Evolutionary conservation across 1,140 invertebrate species (phyloP).

Genomic region (Melanaphis sacchari): DNA sequence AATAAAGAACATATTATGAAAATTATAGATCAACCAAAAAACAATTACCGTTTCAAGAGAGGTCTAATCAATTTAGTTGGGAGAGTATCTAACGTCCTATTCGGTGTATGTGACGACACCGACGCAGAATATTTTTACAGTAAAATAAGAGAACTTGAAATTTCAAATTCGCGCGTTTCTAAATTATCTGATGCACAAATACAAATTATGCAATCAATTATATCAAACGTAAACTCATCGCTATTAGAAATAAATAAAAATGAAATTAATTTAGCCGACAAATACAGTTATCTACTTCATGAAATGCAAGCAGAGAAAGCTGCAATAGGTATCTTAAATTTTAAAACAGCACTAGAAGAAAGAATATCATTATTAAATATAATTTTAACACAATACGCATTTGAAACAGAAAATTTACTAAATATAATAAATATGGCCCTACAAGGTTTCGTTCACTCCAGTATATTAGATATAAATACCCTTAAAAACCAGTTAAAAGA

Average conservation of each 20-base stretch:
- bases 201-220: not conserved
- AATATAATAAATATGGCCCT: not conserved
- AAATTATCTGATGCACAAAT: not conserved
- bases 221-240: not conserved
- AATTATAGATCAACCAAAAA: not conserved
- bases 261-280: not conserved
- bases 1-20: not conserved
- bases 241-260: not conserved
- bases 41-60: not conserved
- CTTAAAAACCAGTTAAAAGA: no score
- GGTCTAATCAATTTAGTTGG: not conserved
- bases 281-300: not conserved
- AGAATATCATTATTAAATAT: not conserved
- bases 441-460: not conserved
- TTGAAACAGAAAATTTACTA: not conserved
- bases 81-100: not conserved
- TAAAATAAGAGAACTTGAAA: not conserved
- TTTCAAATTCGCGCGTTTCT: not conserved
- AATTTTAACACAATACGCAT: not conserved
- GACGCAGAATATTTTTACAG: conserved; percentile 6
- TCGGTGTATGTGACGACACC: not conserved
- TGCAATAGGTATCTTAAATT: not conserved
- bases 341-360: not conserved
- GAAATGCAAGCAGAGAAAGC: not conserved
- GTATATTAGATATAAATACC: no score